Base-by-base conservation (phyloP, 2,888 invertebrate genomes). In the Polydrusus pterygomalis region DNA sequence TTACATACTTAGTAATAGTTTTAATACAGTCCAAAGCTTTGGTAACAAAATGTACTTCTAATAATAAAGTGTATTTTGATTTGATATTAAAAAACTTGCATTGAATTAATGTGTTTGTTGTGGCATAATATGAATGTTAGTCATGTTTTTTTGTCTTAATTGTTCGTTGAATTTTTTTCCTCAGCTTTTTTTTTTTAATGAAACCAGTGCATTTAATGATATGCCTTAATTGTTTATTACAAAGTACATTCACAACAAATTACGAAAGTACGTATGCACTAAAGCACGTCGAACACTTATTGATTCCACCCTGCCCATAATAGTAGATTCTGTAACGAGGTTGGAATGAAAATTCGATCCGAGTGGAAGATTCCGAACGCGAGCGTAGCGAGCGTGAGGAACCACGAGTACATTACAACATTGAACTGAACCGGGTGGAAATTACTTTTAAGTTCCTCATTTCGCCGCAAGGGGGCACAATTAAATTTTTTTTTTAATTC, bases 61-160 rank as follows among this genome's bases (percentile, higher is more conserved):
- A n/a, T n/a, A n/a, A n/a, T n/a, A n/a, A n/a, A n/a, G n/a, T 40
- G 40, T 40, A 40, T 7, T 40, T 8, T 1, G 8, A 40, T 40
- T 40, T 40, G 40, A 40, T 40, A 40, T 40, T 40, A 40, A 40
- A 40, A 40, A 40, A 40, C 40, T 40, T 40, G 40, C 40, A 40
- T 40, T 40, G 40, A 40, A 40, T 40, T 40, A 40, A 40, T 40
- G 40, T 40, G 40, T 40, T 40, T 40, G 40, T 40, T 40, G 40
- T 40, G 40, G 40, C 40, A 40, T 40, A 40, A 40, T 40, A 40
- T 40, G 40, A 40, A 2, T 40, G 40, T 40, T 40, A 40, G 40
- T 40, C 40, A 40, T 40, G 8, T 40, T 40, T 40, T 38, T 40
- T 40, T 25, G 40, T 40, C 40, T 40, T 11, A 40, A 40, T 40